Conservation (phyloP, 2,797 vertebrate species). For the Tenualosa ilisha region DNA sequence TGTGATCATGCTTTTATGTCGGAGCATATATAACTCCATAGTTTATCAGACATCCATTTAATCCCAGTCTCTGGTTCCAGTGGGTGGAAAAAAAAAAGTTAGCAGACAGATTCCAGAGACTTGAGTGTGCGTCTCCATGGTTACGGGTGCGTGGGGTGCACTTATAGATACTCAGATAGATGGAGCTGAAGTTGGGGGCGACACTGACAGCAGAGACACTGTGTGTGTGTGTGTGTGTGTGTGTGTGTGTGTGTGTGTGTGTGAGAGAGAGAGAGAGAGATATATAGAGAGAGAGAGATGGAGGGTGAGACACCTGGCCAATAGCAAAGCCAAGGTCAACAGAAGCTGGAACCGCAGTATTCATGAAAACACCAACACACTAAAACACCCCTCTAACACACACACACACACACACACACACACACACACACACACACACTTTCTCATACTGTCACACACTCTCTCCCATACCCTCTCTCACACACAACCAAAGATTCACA, state of each 20-base stretch:
- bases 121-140: slow-evolving; percentile 59
- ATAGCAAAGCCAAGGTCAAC: not conserved
- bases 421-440: not conserved
- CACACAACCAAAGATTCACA: not conserved
- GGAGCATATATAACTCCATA: not conserved
- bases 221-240: slow-evolving; percentile 27
- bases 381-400: not conserved
- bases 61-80: slow-evolving; percentile 2
- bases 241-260: slow-evolving; percentile 32
- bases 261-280: slow-evolving; percentile 25
- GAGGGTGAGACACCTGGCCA: slow-evolving; percentile 1
- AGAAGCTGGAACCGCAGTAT: not conserved
- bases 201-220: slow-evolving; percentile 15
- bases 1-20: not conserved
- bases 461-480: not conserved
- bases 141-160: slow-evolving; percentile 51
- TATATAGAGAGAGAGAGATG: slow-evolving; percentile 23
- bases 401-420: not conserved
- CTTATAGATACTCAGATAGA: slow-evolving; percentile 54
- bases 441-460: not conserved
- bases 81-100: slow-evolving; percentile 31
- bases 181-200: slow-evolving; percentile 13
- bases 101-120: slow-evolving; percentile 22
- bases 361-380: slow-evolving; percentile 5
- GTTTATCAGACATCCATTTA: not conserved